Base-by-base conservation (phyloP, 2,888 invertebrate genomes). In the Dendrolimus pini region DNA sequence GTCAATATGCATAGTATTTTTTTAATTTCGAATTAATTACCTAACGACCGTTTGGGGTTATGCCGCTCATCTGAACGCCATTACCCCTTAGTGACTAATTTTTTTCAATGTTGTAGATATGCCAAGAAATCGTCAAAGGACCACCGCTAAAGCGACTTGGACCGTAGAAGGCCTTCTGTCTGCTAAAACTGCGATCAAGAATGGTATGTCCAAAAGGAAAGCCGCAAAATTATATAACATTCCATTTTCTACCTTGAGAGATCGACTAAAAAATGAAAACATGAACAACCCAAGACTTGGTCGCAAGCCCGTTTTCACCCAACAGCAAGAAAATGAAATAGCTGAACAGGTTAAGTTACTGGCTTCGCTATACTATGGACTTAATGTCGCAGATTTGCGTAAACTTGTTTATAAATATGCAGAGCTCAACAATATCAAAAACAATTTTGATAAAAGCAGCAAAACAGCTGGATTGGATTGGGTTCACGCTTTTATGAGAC, bases 251-350 rank as follows among this genome's bases (percentile, higher is more conserved):
- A 54, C 55, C n/a, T 42, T 42, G 42, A 42, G 42, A 42, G 42
- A 42, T 42, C 42, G 42, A 42, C 42, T 42, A 42, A 42, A 55
- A 53, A 58, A 58, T 55, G 42, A 55, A 58, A 59, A 66, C 56
- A 59, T 61, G 59, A 60, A 52, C 60, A 62, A 57, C 57, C 63
- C 61, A 61, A 60, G 59, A 54, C 53, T 62, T 52, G 61, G 61
- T 57, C 61, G 59, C 58, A 62, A 59, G 60, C 63, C 57, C 56
- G 56, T 60, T 56, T 60, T 60, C 55, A 62, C 55, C 58, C 60
- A 58, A 59, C 59, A 63, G 42, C 42, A 42, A 42, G 42, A 42
- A 42, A 42, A 7, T 42, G 42, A 42, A 42, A 42, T 42, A 8
- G 42, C 42, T 42, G 42, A 42, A 42, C 42, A 42, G 9, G 42